These are phyloP conservation scores for Parotocinclus haroldoi DNA, from an alignment of 2,797 vertebrate species.

Conservation along the genomic window DNA sequence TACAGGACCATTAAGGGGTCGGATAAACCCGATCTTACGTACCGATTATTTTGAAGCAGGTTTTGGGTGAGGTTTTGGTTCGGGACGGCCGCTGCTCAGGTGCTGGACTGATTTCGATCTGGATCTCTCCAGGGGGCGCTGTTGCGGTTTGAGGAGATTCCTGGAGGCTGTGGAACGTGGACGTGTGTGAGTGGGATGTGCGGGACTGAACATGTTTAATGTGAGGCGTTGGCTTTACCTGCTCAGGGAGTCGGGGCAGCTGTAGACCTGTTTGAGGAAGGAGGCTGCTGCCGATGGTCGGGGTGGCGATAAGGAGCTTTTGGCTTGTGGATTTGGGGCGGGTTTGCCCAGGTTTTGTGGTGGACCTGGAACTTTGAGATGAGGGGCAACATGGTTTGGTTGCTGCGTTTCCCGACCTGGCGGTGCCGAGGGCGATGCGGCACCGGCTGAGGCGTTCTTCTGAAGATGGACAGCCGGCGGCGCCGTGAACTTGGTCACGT, in stretches of 20 bases:
- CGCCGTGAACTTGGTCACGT: conserved; percentile 1
- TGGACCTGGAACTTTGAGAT: conserved; percentile 1
- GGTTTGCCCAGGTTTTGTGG: conserved; percentile 25
- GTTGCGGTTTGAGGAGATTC: neutral
- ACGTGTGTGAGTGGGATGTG: neutral
- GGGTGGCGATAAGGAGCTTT: conserved; percentile 9
- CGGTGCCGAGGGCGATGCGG: neutral
- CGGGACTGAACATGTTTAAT: neutral
- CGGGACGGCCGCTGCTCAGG: conserved; percentile 6
- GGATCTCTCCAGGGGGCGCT: conserved; percentile 32
- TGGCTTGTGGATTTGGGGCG: neutral
- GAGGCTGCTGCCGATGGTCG: conserved; percentile 28
- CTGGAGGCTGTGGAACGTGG: conserved; percentile 42
- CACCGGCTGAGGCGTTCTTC: neutral
- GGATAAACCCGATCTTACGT: neutral
- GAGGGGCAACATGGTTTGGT: neutral
- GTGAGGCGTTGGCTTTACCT: conserved; percentile 55
- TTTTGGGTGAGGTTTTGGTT: conserved; percentile 35
- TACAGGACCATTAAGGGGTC: too few species aligned
- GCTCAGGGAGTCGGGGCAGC: conserved; percentile 62
- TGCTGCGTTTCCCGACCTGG: conserved; percentile 2
- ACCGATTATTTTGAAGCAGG: conserved; percentile 58
- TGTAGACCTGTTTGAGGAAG: conserved; percentile 62
- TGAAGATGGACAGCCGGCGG: neutral
- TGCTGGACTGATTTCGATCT: conserved; percentile 47